A percentile compares a stretch with the other conserved stretches of the same genome.
These are phyloP conservation scores for Pipra filicauda DNA, from an alignment of 2,113 vertebrate genomes.

Conservation along the genomic window DNA sequence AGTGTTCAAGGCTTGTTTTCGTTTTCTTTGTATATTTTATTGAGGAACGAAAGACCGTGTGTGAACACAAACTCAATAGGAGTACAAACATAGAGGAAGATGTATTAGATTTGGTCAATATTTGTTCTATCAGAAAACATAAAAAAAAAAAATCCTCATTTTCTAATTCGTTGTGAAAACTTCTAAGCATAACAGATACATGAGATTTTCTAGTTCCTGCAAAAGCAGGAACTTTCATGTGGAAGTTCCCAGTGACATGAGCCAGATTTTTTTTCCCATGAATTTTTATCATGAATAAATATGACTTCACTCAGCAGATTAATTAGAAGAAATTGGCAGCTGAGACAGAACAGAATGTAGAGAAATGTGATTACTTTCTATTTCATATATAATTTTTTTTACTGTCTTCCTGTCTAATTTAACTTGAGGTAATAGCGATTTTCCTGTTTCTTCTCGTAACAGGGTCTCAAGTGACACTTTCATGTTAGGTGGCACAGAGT, in stretches of 20 bases:
- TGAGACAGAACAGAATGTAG: neutral
- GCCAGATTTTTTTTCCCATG: neutral
- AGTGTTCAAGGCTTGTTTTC: neutral
- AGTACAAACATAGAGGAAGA: neutral
- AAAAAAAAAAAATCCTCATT: neutral
- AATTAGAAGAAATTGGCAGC: neutral
- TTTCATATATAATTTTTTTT: neutral
- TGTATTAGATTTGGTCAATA: neutral
- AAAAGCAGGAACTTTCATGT: neutral
- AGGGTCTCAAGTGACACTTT: neutral
- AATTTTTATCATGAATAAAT: neutral
- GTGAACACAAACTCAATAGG: neutral
- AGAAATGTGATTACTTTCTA: constrained; percentile 10
- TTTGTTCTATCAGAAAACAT: neutral
- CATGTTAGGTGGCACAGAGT: neutral
- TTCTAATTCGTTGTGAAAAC: neutral
- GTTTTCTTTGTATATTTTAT: neutral
- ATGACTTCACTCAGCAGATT: neutral
- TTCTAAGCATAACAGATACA: neutral
- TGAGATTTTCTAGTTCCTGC: neutral
- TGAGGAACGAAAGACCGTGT: neutral
- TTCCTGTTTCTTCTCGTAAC: constrained; percentile 11
- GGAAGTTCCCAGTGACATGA: neutral
- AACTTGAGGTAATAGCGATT: neutral
- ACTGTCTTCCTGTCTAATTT: constrained; percentile 18